phyloP scores from a whole-genome alignment of 2,113 vertebrate species.

The Calypte anna region DNA sequence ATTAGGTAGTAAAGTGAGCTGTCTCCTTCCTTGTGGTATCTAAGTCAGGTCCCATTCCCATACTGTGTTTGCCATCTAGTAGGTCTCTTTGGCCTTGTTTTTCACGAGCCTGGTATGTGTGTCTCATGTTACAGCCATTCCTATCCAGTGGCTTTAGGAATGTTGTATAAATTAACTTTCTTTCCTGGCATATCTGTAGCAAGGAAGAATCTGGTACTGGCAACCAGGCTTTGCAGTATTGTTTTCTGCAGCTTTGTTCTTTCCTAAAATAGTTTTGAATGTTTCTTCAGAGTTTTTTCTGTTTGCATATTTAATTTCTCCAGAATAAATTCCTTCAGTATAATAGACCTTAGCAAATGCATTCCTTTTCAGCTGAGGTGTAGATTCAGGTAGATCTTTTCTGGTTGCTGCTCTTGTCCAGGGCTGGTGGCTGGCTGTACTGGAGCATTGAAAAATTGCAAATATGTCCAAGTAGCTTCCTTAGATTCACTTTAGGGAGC shows the following conservation, averaged over 20 bases:
- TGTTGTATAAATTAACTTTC: constrained; percentile 31
- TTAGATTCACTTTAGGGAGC: neutral
- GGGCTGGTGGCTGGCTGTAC: neutral
- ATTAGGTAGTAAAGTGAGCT: neutral
- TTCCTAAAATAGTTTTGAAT: neutral
- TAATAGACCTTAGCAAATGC: neutral
- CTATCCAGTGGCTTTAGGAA: constrained; percentile 13
- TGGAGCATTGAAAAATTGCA: neutral
- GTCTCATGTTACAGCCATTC: neutral
- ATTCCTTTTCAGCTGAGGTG: neutral
- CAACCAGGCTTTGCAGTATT: neutral
- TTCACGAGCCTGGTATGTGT: neutral
- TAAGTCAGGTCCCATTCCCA: neutral
- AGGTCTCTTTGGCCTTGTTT: neutral
- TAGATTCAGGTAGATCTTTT: neutral
- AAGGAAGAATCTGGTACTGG: constrained; percentile 1
- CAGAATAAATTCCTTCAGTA: neutral
- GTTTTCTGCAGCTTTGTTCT: neutral
- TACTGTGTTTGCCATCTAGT: neutral
- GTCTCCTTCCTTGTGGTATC: neutral
- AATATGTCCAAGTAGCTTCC: neutral
- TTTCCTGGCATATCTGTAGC: constrained; percentile 8
- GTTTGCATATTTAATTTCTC: neutral
- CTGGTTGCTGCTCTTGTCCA: neutral
- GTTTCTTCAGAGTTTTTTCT: neutral